phyloP scores from a whole-genome alignment of 2,113 vertebrate species.

The Morone chrysops region DNA sequence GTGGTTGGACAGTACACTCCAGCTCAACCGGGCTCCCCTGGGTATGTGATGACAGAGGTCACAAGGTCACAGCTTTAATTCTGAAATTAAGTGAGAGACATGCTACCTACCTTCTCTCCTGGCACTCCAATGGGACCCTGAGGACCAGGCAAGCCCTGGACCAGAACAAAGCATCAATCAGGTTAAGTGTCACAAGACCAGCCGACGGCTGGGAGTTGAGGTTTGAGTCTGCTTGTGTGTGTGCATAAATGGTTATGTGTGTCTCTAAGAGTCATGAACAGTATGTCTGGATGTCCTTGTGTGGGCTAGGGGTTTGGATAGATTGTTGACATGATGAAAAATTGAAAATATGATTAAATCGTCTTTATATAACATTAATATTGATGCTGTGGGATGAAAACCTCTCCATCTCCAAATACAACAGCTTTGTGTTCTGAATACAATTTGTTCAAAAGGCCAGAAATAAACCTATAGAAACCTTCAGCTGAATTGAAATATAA shows the following conservation, averaged over 20 bases:
- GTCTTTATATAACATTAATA: constrained; percentile 9
- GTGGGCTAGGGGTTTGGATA: neutral
- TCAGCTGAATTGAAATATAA: neutral
- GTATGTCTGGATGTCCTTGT: neutral
- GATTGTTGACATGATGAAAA: neutral
- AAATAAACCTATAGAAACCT: neutral
- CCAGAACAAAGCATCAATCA: constrained; percentile 68
- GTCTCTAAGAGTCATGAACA: neutral
- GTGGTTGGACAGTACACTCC: constrained; percentile 43
- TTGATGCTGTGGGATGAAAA: constrained; percentile 10
- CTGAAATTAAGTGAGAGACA: constrained; percentile 65
- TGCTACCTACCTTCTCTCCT: constrained; percentile 90
- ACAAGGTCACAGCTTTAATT: constrained; percentile 67
- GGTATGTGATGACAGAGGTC: constrained; percentile 69
- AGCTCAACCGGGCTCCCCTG: constrained; percentile 39
- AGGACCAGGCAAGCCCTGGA: constrained; percentile 89
- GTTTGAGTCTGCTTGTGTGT: constrained; percentile 5
- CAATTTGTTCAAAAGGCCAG: constrained; percentile 9
- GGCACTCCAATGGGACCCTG: constrained; percentile 91
- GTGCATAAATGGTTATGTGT: neutral
- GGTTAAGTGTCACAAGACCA: constrained; percentile 47
- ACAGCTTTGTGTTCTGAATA: neutral
- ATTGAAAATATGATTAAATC: constrained; percentile 9
- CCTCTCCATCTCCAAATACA: neutral
- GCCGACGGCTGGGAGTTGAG: neutral